Base-by-base conservation (phyloP, 1,140 invertebrate species). In the Triops longicaudatus region DNA sequence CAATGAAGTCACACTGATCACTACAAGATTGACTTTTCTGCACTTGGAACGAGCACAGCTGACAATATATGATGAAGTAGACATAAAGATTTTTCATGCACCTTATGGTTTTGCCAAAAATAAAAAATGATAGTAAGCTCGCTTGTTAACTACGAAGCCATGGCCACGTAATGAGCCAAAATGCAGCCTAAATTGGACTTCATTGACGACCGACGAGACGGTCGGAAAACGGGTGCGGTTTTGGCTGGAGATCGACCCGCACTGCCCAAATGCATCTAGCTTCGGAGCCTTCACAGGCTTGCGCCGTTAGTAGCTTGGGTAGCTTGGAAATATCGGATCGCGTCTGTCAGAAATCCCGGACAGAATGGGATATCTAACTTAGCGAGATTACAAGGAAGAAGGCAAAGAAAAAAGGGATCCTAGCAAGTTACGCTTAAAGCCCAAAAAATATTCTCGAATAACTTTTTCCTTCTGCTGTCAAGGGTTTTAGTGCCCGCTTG, bases 281-380 rank as follows among this genome's bases (percentile, higher is more conserved):
- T 63, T 22, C 50, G 17, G 50, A 63, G 17, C 50, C 50, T 63
- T n/a, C 14, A 6, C 50, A 63, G 50, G 17, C 50, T 22, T 63
- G 50, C 50, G 50, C 50, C 22, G 14, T 63, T 14, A 63, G 14
- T 5, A 6, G 10, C 22, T 22, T 17, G 14, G 50, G 17, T 63
- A 63, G 17, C 50, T 14, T 9, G 7, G 50, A 9, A 7, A 63
- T 63, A 63, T 63, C 50, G 50, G 50, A 63, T 22, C 14, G 50
- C 50, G 50, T n/a, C 50, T 63, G 50, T 63, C 17, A 63, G 50
- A 63, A 63, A 63, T 63, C 50, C 50, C 17, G 50, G 50, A 22
- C 50, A 63, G 50, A 63, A 63, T 63, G 50, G 50, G 50, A 63
- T 63, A 22, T 63, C 50, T 63, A 63, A 63, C 50, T 63, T 63